Conservation (phyloP, 2,797 vertebrate genomes). For the Pachyuromys duprasi region DNA sequence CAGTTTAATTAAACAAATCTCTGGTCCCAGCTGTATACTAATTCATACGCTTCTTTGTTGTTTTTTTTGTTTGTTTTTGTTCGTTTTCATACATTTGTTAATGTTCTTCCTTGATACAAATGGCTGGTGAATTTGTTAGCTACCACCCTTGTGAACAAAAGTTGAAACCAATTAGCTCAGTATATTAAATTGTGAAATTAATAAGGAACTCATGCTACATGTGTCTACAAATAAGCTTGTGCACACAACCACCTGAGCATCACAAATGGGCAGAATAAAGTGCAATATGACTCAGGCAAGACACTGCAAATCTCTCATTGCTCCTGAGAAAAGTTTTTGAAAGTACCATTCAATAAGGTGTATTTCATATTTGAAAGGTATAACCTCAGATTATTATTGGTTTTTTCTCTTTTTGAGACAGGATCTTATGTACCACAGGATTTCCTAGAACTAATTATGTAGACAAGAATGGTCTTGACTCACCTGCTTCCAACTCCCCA, state of each 20-base stretch:
- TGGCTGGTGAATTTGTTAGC: neutral
- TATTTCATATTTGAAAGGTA: neutral
- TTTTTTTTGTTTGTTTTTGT: too few species aligned
- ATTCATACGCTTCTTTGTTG: neutral
- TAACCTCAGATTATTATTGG: neutral
- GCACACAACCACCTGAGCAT: neutral
- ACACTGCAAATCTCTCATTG: neutral
- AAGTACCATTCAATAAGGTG: neutral
- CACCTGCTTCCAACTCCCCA: neutral
- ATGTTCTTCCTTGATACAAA: conserved; percentile 27
- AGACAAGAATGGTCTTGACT: neutral
- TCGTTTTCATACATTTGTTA: neutral
- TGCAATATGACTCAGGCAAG: neutral
- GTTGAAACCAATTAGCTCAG: conserved; percentile 19
- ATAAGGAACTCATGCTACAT: neutral
- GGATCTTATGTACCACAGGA: neutral
- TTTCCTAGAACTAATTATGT: neutral
- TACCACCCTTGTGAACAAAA: neutral
- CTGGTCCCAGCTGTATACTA: neutral
- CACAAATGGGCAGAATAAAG: neutral
- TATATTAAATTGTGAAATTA: neutral
- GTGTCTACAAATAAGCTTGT: neutral
- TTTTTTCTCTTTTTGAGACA: neutral
- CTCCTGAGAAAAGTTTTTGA: neutral
- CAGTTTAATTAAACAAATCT: conserved; percentile 48